Conservation (phyloP, 2,888 invertebrate species). For the Apoda limacodes region DNA sequence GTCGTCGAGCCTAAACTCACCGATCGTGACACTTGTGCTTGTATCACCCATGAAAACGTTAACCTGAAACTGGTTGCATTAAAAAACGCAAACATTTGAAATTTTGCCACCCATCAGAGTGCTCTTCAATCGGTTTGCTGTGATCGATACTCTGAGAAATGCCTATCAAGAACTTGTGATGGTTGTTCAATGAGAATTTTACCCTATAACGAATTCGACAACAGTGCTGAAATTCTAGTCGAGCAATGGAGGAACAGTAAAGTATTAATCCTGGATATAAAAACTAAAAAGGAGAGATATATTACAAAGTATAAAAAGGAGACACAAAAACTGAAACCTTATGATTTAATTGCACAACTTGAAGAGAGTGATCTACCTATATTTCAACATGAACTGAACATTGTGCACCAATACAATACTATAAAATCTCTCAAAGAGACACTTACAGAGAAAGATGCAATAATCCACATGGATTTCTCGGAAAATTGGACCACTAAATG, state of each 20-base stretch:
- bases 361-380: conserved; percentile 20
- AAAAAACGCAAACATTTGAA: conserved; percentile 9
- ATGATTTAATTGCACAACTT: conserved; percentile 19
- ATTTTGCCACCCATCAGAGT: conserved; percentile 10
- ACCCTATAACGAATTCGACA: no score
- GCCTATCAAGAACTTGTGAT: conserved; percentile 10
- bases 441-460: conserved; percentile 16
- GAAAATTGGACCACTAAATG: conserved; percentile 16
- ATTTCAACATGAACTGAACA: conserved; percentile 16
- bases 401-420: conserved; percentile 16
- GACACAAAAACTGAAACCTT: conserved; percentile 17
- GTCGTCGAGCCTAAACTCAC: conserved; percentile 11
- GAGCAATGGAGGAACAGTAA: conserved; percentile 18
- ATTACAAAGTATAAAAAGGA: conserved; percentile 22
- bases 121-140: conserved; percentile 10
- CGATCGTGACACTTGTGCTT: conserved; percentile 14
- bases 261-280: conserved; percentile 22
- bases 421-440: conserved; percentile 15
- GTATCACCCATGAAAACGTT: conserved; percentile 10
- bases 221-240: conserved; percentile 16
- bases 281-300: conserved; percentile 17
- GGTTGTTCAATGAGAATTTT: conserved; percentile 6
- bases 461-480: conserved; percentile 18
- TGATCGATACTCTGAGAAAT: conserved; percentile 13
- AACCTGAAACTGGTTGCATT: conserved; percentile 10